Conservation (phyloP, 2,797 vertebrate genomes). For the Gambusia yucatana region DNA sequence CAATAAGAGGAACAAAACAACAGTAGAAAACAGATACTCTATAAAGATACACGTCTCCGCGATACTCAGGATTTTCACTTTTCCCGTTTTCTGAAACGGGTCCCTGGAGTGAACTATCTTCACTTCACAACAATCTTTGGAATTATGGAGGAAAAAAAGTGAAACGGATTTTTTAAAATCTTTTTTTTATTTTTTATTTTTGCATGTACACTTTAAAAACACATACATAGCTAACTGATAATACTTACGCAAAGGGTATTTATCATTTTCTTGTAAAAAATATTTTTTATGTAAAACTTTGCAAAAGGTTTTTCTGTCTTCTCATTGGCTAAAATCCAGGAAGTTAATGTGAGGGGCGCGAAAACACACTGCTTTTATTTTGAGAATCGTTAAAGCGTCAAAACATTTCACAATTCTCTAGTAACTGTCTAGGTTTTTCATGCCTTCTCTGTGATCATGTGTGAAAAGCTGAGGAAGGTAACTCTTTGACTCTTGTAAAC, state of each 20-base stretch:
- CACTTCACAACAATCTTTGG: constrained; percentile 23
- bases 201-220: neutral
- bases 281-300: neutral
- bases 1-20: neutral
- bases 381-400: fast-evolving
- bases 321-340: constrained; percentile 54
- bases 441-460: constrained; percentile 53
- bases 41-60: no score
- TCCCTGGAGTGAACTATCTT: constrained; percentile 19
- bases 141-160: neutral
- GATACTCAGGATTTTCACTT: no score
- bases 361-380: neutral
- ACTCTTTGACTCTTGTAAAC: fast-evolving
- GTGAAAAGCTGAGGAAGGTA: constrained; percentile 79
- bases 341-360: constrained; percentile 53
- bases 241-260: neutral
- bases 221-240: fast-evolving
- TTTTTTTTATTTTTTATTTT: neutral
- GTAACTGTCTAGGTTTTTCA: neutral
- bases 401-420: fast-evolving
- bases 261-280: neutral
- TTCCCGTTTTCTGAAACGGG: neutral
- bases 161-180: neutral
- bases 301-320: neutral
- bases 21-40: no score